Base-by-base conservation (phyloP, 2,113 vertebrate species). In the Cephalopholis sonnerati region DNA sequence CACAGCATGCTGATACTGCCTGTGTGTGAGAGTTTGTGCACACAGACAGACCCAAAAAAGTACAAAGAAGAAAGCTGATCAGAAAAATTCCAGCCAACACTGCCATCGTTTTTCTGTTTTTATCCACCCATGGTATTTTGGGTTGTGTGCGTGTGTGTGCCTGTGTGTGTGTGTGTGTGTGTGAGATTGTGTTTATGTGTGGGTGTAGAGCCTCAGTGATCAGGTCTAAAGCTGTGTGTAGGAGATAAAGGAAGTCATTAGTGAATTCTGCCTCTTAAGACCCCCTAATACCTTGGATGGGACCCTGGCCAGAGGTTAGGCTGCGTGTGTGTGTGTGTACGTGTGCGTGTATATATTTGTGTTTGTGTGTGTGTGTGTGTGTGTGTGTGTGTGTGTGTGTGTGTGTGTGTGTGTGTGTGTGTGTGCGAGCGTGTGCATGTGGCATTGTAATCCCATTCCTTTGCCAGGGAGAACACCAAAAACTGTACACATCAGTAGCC, bases 161-260 rank as follows among this genome's bases (percentile, higher is more conserved):
- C 32, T 54, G 32, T 41, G 41, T 41, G 41, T 32, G 18, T 62
- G 61, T 55, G n/a, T 20, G 74, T 20, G 9, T 8, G 61, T 41
- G n/a, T 44, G 54, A 32, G 18, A 36, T 39, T 74, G 41, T 55
- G 27, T 50, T 18, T 55, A 50, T 82, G 24, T 51, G 83, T 62
- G 81, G 11, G 61, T 78, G 76, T 69, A 82, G 18, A 77, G 91
- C 89, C 70, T 86, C 88, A 81, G 77, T 83, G 89, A 93, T 93
- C 89, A 92, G 77, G 87, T 92, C 88, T 87, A 89, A 92, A 94
- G 93, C 92, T 93, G 92, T 88, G 76, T 90, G 50, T 93, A 77
- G 77, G 67, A 92, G 93, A 94, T 93, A 93, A 92, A 94, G 79
- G 79, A 93, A 93, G 88, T 93, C 93, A 92, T 93, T 93, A 92